These are phyloP conservation scores for Odontomachus brunneus DNA, from an alignment of 1,140 invertebrate genomes.

Conservation along the genomic window DNA sequence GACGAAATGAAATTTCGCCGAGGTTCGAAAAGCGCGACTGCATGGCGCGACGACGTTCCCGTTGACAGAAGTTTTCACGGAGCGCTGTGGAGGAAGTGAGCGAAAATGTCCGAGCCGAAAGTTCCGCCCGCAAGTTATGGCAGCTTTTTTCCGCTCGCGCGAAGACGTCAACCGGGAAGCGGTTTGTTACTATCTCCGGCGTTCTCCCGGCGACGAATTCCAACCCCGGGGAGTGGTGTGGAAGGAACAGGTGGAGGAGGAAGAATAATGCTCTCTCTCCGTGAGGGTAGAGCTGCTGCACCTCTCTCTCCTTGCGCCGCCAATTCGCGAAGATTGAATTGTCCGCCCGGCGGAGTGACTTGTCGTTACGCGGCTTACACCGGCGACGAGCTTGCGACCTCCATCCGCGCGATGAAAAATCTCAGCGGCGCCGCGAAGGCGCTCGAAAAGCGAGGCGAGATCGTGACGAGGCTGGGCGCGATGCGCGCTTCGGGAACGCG, in stretches of 20 bases:
- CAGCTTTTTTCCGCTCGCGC: constrained; percentile 7
- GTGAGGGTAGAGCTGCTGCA: constrained; percentile 61
- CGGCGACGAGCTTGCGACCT: constrained; percentile 37
- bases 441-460: constrained; percentile 10
- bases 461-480: constrained; percentile 13
- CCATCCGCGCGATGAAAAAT: constrained; percentile 40
- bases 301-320: constrained; percentile 37
- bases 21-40: constrained; percentile 51
- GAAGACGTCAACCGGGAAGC: constrained; percentile 42
- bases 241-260: constrained; percentile 36
- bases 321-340: constrained; percentile 72
- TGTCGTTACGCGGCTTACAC: constrained; percentile 63
- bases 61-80: constrained; percentile 36
- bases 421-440: not conserved
- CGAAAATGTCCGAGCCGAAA: constrained; percentile 52
- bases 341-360: constrained; percentile 64
- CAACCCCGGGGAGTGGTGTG: not conserved
- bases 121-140: constrained; percentile 55
- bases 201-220: constrained; percentile 60
- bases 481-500: not conserved
- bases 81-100: constrained; percentile 10
- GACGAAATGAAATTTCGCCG: constrained; percentile 51
- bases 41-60: constrained; percentile 29
- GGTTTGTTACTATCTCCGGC: constrained; percentile 29
- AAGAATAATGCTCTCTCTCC: constrained; percentile 67